Percentiles rank a stretch among this genome's conserved stretches.
phyloP scores from a whole-genome alignment of 2,797 vertebrate species.

The Poecilia wingei region DNA sequence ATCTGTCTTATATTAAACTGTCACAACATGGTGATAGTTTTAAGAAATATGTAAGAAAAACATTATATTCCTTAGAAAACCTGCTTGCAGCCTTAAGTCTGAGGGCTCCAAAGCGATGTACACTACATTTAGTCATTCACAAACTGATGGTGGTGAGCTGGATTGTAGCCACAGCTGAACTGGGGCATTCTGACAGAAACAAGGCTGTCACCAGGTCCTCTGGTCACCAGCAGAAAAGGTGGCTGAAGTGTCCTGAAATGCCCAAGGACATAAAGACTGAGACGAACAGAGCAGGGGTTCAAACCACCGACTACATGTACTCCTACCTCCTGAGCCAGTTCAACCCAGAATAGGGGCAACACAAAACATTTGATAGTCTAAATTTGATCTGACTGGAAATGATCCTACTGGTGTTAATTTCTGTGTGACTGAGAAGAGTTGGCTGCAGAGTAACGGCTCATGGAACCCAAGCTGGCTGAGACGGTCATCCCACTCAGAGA shows the following conservation, averaged over 20 bases:
- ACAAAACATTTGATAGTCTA: not conserved
- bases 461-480: constrained; percentile 18
- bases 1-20: too few species aligned
- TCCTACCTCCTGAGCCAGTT: not conserved
- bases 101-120: too few species aligned
- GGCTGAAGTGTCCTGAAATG: not conserved
- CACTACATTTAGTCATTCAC: not conserved
- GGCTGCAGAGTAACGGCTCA: constrained; percentile 6
- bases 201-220: not conserved
- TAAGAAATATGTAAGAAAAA: too few species aligned
- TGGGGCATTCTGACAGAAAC: not conserved
- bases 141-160: not conserved
- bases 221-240: not conserved
- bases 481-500: not conserved
- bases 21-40: too few species aligned
- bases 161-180: not conserved
- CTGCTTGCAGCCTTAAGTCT: too few species aligned
- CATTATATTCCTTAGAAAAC: too few species aligned
- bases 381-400: not conserved
- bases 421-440: not conserved
- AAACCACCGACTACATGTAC: not conserved
- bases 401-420: not conserved
- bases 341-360: not conserved
- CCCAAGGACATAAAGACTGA: not conserved
- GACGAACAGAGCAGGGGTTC: not conserved